Conservation (phyloP, 2,888 invertebrate genomes). For the Baronia brevicornis region DNA sequence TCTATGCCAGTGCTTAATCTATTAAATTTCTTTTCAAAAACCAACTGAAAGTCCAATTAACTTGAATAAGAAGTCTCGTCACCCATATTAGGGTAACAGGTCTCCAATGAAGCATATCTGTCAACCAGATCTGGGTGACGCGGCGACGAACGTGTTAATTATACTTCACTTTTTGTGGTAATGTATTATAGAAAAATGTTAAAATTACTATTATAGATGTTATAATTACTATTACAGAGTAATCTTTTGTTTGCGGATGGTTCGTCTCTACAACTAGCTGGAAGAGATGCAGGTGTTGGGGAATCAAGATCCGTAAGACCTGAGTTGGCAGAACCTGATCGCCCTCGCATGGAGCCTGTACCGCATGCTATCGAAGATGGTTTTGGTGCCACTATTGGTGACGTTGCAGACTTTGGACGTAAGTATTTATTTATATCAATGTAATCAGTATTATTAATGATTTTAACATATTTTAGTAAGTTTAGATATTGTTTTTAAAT, state of each 20-base stretch:
- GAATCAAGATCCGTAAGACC: constrained; percentile 60
- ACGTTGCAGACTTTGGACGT: constrained; percentile 90
- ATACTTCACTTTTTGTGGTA: no score
- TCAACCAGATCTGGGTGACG: no score
- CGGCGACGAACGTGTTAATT: no score
- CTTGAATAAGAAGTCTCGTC: no score
- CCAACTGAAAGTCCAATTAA: no score
- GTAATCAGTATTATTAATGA: constrained; percentile 8
- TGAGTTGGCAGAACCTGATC: constrained; percentile 64
- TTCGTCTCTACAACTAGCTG: constrained; percentile 75
- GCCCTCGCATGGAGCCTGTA: constrained; percentile 80
- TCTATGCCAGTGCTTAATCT: no score
- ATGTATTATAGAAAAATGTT: no score
- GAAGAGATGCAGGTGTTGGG: constrained; percentile 37
- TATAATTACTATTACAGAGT: constrained; percentile 59
- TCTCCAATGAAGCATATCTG: no score
- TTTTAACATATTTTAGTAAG: background rate
- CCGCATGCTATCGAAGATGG: constrained; percentile 87
- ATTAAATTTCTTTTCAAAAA: no score
- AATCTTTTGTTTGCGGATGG: constrained; percentile 85
- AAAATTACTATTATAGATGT: background rate
- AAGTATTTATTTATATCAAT: constrained; percentile 34
- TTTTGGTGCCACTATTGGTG: constrained; percentile 88
- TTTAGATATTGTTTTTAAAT: background rate
- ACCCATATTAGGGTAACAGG: no score